Percentiles rank a stretch among this genome's conserved stretches.
These are phyloP conservation scores for Plusia festucae DNA, from an alignment of 2,888 invertebrate species.

Conservation along the genomic window DNA sequence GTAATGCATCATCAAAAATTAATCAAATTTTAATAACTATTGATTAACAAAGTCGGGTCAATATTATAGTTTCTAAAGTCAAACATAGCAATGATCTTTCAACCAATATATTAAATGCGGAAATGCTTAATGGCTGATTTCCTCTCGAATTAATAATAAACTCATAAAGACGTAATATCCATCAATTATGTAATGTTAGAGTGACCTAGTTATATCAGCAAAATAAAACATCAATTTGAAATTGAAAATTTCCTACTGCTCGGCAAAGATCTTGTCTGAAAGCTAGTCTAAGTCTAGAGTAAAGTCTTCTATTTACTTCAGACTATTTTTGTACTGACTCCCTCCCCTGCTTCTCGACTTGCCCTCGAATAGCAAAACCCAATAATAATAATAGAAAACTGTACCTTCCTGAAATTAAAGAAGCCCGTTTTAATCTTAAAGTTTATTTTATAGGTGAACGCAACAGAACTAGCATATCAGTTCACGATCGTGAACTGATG, in stretches of 20 bases:
- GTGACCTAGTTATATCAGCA: constrained; percentile 16
- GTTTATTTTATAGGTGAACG: not conserved
- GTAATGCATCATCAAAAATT: constrained; percentile 20
- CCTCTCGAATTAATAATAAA: constrained; percentile 48
- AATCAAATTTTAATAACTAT: constrained; percentile 41
- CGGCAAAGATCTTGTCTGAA: too few species aligned
- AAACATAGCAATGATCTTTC: constrained; percentile 36
- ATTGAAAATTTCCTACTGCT: too few species aligned
- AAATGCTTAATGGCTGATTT: constrained; percentile 53
- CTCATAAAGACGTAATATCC: constrained; percentile 38
- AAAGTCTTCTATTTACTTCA: too few species aligned
- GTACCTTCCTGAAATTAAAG: too few species aligned
- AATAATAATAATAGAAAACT: too few species aligned
- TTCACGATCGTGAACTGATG: not conserved
- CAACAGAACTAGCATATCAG: not conserved
- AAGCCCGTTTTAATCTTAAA: not conserved
- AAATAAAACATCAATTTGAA: constrained; percentile 31
- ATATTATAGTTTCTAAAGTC: constrained; percentile 33
- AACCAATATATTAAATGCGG: constrained; percentile 50
- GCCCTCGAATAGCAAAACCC: too few species aligned
- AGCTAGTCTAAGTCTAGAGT: too few species aligned
- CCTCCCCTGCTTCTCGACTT: too few species aligned
- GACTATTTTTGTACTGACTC: too few species aligned
- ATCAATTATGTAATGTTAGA: constrained; percentile 43
- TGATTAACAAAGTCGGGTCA: constrained; percentile 31